Evolutionary conservation across 1,140 invertebrate genomes (phyloP).

Genomic region (Vanessa atalanta): DNA sequence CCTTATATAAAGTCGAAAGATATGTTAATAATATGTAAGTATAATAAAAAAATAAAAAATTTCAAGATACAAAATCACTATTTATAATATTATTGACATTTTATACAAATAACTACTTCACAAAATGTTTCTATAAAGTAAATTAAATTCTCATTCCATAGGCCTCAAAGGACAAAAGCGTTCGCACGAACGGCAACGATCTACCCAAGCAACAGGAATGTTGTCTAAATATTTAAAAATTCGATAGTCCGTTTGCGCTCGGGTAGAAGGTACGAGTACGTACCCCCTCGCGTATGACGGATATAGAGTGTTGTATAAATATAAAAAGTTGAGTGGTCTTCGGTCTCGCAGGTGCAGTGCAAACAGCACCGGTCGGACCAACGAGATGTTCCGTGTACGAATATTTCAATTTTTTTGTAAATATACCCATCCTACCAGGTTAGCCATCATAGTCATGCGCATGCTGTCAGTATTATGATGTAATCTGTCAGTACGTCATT

Average conservation of each 20-base stretch:
- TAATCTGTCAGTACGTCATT: too few relatives aligned
- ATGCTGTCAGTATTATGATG: too few relatives aligned
- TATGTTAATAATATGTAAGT: too few relatives aligned
- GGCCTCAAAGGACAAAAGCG: neutral
- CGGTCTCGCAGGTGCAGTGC: slow-evolving; percentile 5
- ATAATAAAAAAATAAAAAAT: too few relatives aligned
- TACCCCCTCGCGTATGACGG: neutral
- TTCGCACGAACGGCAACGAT: neutral
- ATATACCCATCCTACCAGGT: neutral
- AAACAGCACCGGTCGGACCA: neutral
- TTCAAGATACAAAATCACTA: too few relatives aligned
- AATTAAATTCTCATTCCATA: neutral
- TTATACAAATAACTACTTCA: neutral
- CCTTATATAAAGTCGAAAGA: too few relatives aligned
- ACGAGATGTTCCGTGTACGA: neutral
- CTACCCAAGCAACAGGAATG: neutral
- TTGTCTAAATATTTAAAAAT: neutral
- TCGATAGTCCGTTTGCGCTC: neutral
- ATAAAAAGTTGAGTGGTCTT: neutral
- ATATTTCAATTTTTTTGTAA: neutral
- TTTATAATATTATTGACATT: too few relatives aligned
- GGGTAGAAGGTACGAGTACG: neutral
- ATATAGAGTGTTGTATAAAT: neutral
- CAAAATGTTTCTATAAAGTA: neutral
- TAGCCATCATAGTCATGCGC: too few relatives aligned